Percentiles rank a stretch among this genome's conserved stretches.
These are phyloP conservation scores for Formica aserva DNA, from an alignment of 2,888 invertebrate species.

Conservation along the genomic window DNA sequence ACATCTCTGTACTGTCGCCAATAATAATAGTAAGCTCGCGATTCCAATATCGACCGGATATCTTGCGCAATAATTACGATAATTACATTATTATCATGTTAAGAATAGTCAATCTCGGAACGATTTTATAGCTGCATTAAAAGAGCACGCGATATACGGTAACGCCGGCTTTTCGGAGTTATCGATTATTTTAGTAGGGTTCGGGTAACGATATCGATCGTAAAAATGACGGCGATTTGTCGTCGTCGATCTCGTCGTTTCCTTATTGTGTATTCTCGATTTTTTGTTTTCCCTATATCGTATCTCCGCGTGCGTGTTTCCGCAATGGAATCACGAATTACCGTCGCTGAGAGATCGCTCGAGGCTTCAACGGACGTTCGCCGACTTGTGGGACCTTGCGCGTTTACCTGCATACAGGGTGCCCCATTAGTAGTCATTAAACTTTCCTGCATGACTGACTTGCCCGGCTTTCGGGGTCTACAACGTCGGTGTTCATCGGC, in stretches of 20 bases:
- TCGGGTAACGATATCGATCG: constrained; percentile 28
- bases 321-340: constrained; percentile 69
- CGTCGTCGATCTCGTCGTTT: constrained; percentile 4
- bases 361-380: constrained; percentile 66
- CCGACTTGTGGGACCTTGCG: constrained; percentile 64
- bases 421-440: constrained; percentile 65
- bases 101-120: constrained; percentile 61
- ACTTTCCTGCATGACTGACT: constrained; percentile 58
- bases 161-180: constrained; percentile 34
- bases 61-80: constrained; percentile 36
- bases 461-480: constrained; percentile 42
- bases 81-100: constrained; percentile 20
- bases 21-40: not conserved
- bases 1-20: not conserved
- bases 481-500: constrained; percentile 26
- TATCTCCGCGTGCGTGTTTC: constrained; percentile 63
- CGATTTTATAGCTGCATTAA: constrained; percentile 69
- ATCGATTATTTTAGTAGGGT: constrained; percentile 50
- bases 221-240: not conserved
- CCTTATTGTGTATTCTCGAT: not conserved
- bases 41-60: not conserved
- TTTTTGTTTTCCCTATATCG: constrained; percentile 48
- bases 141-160: constrained; percentile 33
- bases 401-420: constrained; percentile 71
- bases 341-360: constrained; percentile 42